Evolutionary conservation across 1,140 invertebrate genomes (phyloP).

Genomic region (Anoplolepis gracilipes): DNA sequence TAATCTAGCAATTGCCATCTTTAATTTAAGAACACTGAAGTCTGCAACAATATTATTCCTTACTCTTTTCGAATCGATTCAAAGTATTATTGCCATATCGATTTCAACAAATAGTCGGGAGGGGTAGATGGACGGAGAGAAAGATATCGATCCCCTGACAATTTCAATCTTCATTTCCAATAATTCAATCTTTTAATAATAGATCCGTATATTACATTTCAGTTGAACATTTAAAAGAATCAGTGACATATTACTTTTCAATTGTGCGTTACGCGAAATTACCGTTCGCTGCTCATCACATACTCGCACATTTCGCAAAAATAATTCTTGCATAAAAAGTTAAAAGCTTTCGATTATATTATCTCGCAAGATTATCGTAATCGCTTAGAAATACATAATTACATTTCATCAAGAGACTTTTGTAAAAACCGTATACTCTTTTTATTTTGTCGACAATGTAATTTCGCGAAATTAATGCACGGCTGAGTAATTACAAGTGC

Average conservation of each 20-base stretch:
- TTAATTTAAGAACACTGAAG: slow-evolving; percentile 50
- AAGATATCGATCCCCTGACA: slow-evolving; percentile 24
- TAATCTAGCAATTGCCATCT: slow-evolving; percentile 53
- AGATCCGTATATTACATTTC: not conserved
- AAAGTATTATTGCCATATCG: slow-evolving; percentile 41
- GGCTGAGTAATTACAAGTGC: slow-evolving; percentile 51
- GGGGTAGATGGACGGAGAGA: not conserved
- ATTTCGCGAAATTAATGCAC: slow-evolving; percentile 49
- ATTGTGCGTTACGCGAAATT: not conserved
- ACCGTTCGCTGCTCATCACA: not conserved
- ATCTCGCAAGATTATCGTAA: slow-evolving; percentile 11
- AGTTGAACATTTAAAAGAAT: not conserved
- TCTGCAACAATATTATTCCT: slow-evolving; percentile 55
- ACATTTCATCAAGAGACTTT: slow-evolving; percentile 4
- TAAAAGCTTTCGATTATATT: not conserved
- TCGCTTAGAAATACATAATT: slow-evolving; percentile 24
- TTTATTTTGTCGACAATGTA: not conserved
- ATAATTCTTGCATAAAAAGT: not conserved
- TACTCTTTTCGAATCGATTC: slow-evolving; percentile 37
- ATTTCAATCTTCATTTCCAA: slow-evolving; percentile 1
- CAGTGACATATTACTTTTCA: not conserved
- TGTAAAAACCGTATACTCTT: not conserved
- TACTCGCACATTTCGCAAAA: not conserved
- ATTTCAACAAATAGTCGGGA: slow-evolving; percentile 44
- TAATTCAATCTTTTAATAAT: slow-evolving; percentile 2